Percentiles rank a stretch among this genome's conserved stretches.
These are phyloP conservation scores for Ophiothrix spiculata DNA, from an alignment of 35 echinoderm and acorn worm species.

Conservation along the genomic window DNA sequence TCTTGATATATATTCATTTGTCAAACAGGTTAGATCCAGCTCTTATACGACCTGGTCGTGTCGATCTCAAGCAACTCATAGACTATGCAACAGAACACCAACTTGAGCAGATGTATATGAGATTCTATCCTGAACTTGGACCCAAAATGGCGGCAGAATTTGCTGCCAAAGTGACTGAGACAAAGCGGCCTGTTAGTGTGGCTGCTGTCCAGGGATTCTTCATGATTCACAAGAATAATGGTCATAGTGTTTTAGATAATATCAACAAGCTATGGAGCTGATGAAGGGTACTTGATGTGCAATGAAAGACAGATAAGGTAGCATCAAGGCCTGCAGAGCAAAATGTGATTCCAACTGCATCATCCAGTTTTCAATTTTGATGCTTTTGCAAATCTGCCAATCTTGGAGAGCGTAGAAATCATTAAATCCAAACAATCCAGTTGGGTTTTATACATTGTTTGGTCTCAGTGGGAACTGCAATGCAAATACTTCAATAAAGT, in stretches of 20 bases:
- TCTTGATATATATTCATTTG: not conserved
- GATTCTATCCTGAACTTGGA: slow-evolving; percentile 91
- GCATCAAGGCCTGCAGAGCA: no score
- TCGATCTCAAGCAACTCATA: slow-evolving; percentile 82
- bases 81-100: slow-evolving; percentile 79
- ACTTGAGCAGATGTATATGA: slow-evolving; percentile 75
- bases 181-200: slow-evolving; percentile 65
- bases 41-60: slow-evolving; percentile 83
- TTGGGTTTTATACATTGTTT: no score
- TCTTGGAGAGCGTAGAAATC: no score
- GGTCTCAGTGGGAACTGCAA: no score
- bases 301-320: no score
- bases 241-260: slow-evolving; percentile 68
- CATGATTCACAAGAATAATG: slow-evolving; percentile 90
- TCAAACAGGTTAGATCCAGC: slow-evolving; percentile 87
- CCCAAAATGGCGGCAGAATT: slow-evolving; percentile 49
- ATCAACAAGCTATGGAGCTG: slow-evolving; percentile 72
- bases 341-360: no score
- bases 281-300: no score
- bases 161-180: slow-evolving; percentile 46
- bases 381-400: no score
- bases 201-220: slow-evolving; percentile 92
- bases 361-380: no score
- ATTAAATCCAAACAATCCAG: no score
- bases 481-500: no score